These are phyloP conservation scores for Scaptodrosophila lebanonensis DNA, from an alignment of 1,140 invertebrate species.

Conservation along the genomic window DNA sequence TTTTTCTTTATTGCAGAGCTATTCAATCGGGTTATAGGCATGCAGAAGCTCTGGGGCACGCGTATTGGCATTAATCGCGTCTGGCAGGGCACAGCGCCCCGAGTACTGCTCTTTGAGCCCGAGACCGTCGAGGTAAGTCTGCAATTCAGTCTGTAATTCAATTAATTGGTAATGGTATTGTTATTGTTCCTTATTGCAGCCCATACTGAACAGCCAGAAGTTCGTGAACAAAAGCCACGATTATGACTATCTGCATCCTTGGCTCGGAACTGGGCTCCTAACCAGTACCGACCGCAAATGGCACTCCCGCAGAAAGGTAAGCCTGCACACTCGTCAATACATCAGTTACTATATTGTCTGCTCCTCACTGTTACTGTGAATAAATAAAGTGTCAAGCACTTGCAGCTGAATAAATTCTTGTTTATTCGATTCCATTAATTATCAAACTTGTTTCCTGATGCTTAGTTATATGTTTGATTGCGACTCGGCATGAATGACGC, in stretches of 20 bases:
- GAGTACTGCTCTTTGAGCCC: constrained; percentile 78
- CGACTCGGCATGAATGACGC: too few species aligned
- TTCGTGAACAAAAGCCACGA: constrained; percentile 85
- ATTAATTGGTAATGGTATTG: neutral
- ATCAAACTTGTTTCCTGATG: neutral
- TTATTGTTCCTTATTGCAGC: constrained; percentile 66
- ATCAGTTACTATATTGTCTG: too few species aligned
- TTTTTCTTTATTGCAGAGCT: constrained; percentile 72
- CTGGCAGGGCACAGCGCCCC: constrained; percentile 78
- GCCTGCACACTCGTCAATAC: constrained; percentile 1
- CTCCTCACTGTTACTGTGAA: too few species aligned
- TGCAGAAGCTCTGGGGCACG: constrained; percentile 78
- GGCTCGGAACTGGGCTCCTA: constrained; percentile 87
- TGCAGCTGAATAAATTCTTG: neutral
- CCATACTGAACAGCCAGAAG: constrained; percentile 83
- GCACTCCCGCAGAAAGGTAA: constrained; percentile 77
- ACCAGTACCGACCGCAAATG: constrained; percentile 81
- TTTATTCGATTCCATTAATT: neutral
- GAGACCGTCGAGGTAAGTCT: constrained; percentile 77
- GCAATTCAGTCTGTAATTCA: too few species aligned
- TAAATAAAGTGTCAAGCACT: too few species aligned
- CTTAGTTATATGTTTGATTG: too few species aligned
- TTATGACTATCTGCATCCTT: constrained; percentile 86
- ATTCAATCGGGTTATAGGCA: constrained; percentile 78
- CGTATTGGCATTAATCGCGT: constrained; percentile 78